Conservation (phyloP, 2,113 vertebrate species). For the Sander lucioperca region DNA sequence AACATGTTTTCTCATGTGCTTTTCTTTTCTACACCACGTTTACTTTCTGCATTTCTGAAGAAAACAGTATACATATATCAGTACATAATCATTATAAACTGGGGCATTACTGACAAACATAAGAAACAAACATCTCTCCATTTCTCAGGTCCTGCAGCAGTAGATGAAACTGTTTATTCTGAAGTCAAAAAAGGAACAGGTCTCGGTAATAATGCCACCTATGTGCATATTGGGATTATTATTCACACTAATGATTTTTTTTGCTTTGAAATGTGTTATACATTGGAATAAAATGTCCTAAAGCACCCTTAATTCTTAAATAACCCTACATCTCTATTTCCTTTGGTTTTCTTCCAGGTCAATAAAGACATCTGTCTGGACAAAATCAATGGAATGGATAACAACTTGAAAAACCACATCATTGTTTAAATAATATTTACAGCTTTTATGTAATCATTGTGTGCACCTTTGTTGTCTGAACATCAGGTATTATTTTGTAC, state of each 20-base stretch:
- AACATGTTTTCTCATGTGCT: too few species aligned
- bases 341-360: neutral
- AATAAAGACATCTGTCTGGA: neutral
- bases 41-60: neutral
- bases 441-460: neutral
- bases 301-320: neutral
- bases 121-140: neutral
- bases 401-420: neutral
- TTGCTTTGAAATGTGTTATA: neutral
- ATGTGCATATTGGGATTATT: neutral
- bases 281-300: neutral
- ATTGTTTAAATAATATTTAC: neutral
- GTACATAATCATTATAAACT: neutral
- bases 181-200: constrained; percentile 9
- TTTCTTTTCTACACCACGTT: neutral
- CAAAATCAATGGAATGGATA: too few species aligned
- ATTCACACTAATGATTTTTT: neutral
- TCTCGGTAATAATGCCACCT: neutral
- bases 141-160: neutral
- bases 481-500: neutral
- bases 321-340: neutral
- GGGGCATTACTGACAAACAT: neutral
- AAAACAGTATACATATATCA: neutral
- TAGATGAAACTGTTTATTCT: constrained; percentile 22
- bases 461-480: neutral